Percentiles rank a stretch among this genome's conserved stretches.
phyloP scores from a whole-genome alignment of 2,113 vertebrate genomes.

The Micronycteris hirsuta region DNA sequence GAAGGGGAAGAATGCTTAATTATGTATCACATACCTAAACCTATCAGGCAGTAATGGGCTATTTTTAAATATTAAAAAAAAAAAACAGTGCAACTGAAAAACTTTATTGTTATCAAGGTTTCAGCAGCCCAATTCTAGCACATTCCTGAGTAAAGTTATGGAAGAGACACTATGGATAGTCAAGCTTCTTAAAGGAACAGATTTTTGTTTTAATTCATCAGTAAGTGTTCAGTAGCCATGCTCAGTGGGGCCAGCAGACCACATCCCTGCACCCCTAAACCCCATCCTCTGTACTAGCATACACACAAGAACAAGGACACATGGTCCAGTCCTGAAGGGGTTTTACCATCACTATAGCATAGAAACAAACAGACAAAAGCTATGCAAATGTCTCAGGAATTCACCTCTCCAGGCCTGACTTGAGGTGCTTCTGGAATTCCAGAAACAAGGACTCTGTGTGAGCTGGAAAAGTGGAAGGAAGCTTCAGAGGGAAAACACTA shows the following conservation, averaged over 20 bases:
- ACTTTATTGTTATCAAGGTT: slow-evolving; percentile 10
- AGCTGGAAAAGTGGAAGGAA: slow-evolving; percentile 1
- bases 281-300: too few species aligned
- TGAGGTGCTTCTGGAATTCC: not conserved
- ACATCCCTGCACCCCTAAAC: not conserved
- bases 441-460: not conserved
- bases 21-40: slow-evolving; percentile 40
- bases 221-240: not conserved
- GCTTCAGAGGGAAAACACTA: not conserved
- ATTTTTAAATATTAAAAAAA: slow-evolving; percentile 57
- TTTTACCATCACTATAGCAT: not conserved
- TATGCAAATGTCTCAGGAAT: not conserved
- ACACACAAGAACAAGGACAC: not conserved
- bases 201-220: not conserved
- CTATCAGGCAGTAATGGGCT: slow-evolving; percentile 36
- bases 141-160: not conserved
- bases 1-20: slow-evolving; percentile 49
- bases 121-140: slow-evolving; percentile 29
- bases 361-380: slow-evolving; percentile 32
- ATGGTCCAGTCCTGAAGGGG: not conserved
- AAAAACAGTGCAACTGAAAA: slow-evolving; percentile 15
- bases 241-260: not conserved
- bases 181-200: not conserved
- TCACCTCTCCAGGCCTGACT: not conserved
- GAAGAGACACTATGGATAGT: not conserved